Base-by-base conservation (phyloP, 2,113 vertebrate genomes). In the Paramisgurnus dabryanus region DNA sequence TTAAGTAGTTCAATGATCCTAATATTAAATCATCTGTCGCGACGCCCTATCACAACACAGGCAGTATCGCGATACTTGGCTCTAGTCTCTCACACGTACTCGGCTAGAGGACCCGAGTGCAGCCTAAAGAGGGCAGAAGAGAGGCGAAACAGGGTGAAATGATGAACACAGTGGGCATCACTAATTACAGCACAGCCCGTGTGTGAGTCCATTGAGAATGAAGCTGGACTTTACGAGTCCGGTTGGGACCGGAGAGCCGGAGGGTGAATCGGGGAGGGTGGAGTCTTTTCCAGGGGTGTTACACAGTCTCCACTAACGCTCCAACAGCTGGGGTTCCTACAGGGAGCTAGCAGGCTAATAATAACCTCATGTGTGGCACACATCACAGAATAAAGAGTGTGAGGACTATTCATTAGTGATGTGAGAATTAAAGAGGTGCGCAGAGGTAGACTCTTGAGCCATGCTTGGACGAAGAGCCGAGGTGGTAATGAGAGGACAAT, bases 161-260 rank as follows among this genome's bases (percentile, higher is more conserved):
- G 85, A 89, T 87, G 87, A 84, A 76, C 78, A 63, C 63, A 80
- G 78, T 68, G 81, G 74, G 78, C 63, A 78, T 78, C 55, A 73
- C 70, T 85, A 83, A 82, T 85, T 85, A 80, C 64, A 68, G 68
- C 27, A 60, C 60, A 76, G 80, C 72, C 60, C 53, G 60, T 57
- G 45, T 85, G 47, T 17, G 50, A 81, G 84, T 80, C 78, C 81
- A 79, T 58, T 27, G 80, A 81, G 73, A 84, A 75, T 61, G 76
- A 50, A 82, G 63, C 18, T 67, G 11, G 72, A 81, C 55, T 75
- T 84, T 77, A 60, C 77, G 41, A 76, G 66, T 68, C 70, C 39
- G 79, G 22, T 55, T 66, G 64, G 40, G 74, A 58, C 41, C 13
- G n/a, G 5, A 22, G 53, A 4, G 76, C 61, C 45, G 55, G 80